A percentile compares a stretch with the other conserved stretches of the same genome.
Evolutionary conservation across 2,888 invertebrate genomes (phyloP).

Genomic region (Nebria salina): DNA sequence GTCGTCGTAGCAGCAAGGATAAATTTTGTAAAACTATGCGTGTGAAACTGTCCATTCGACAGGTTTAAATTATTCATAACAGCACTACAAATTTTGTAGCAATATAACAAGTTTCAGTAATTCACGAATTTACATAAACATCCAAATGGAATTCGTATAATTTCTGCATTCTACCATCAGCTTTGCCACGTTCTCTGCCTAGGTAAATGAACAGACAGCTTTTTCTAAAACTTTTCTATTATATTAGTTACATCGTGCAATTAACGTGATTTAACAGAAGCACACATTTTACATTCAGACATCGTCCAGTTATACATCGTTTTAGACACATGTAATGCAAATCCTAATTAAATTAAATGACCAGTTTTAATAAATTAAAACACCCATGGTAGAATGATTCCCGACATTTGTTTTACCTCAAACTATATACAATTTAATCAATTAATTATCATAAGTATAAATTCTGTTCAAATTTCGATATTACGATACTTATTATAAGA

Average conservation of each 20-base stretch:
- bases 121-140: slow-evolving; percentile 42
- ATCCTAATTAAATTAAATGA: too few relatives aligned
- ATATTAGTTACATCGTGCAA: not conserved
- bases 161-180: slow-evolving; percentile 19
- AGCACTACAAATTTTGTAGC: slow-evolving; percentile 29
- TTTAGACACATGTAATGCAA: too few relatives aligned
- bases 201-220: not conserved
- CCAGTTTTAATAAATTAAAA: too few relatives aligned
- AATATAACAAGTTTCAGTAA: slow-evolving; percentile 33
- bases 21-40: not conserved
- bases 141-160: slow-evolving; percentile 36
- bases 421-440: too few relatives aligned
- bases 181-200: not conserved
- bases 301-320: too few relatives aligned
- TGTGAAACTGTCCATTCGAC: slow-evolving; percentile 38
- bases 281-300: too few relatives aligned
- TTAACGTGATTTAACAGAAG: too few relatives aligned
- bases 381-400: too few relatives aligned
- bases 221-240: slow-evolving; percentile 20
- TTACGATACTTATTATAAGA: too few relatives aligned
- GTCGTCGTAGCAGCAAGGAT: not conserved
- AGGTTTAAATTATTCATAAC: slow-evolving; percentile 39
- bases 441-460: too few relatives aligned
- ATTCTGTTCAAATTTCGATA: too few relatives aligned
- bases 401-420: too few relatives aligned